A percentile compares a stretch with the other conserved stretches of the same genome.
Conservation (phyloP, 2,797 vertebrate genomes). For the Semotilus atromaculatus region DNA sequence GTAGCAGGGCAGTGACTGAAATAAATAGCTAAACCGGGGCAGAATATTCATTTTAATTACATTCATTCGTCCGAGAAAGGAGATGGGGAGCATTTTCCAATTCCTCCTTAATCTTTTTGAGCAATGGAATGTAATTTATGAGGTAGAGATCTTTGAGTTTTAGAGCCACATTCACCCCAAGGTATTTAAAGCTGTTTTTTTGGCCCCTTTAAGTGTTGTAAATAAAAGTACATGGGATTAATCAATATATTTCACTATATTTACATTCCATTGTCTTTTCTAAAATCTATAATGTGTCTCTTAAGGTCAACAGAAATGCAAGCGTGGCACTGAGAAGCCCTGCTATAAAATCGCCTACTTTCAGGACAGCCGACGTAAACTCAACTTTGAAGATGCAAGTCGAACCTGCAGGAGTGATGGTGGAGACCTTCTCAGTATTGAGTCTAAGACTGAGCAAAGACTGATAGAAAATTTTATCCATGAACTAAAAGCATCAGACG, state of each 20-base stretch:
- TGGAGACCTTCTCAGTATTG: constrained; percentile 88
- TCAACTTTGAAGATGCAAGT: constrained; percentile 85
- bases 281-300: neutral
- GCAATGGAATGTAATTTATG: no score
- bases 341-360: constrained; percentile 95
- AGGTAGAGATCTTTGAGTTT: no score
- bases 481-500: constrained; percentile 86
- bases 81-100: no score
- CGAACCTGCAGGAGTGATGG: constrained; percentile 84
- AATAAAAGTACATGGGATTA: neutral
- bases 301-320: constrained; percentile 88
- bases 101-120: no score
- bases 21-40: no score
- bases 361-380: constrained; percentile 81
- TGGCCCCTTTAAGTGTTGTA: no score
- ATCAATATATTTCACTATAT: neutral
- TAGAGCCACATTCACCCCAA: no score
- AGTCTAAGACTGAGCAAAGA: constrained; percentile 84
- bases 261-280: neutral
- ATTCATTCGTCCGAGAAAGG: no score
- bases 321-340: constrained; percentile 82
- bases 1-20: no score
- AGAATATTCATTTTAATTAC: no score
- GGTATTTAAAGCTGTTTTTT: no score
- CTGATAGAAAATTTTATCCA: constrained; percentile 86